phyloP scores from a whole-genome alignment of 2,888 invertebrate genomes.

The Lycaena phlaeas region DNA sequence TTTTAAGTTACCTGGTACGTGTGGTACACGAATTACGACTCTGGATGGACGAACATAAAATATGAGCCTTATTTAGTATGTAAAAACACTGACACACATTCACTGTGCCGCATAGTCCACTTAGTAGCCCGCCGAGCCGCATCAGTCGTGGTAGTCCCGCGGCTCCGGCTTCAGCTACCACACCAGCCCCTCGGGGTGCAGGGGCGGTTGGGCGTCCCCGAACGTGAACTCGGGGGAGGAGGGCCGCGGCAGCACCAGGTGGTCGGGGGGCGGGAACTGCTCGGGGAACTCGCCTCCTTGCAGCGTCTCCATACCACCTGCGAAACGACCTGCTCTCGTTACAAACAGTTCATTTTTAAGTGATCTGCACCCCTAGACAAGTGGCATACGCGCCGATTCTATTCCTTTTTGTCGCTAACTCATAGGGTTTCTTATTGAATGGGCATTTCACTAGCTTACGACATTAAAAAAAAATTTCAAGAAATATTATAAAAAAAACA shows the following conservation, averaged over 20 bases:
- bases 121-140: slow-evolving; percentile 65
- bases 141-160: slow-evolving; percentile 73
- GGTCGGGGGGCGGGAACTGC: slow-evolving; percentile 76
- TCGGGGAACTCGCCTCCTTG: slow-evolving; percentile 65
- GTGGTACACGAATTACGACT: no score
- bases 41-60: no score
- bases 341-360: no score
- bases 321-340: slow-evolving; percentile 85
- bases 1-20: no score
- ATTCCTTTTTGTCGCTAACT: not conserved
- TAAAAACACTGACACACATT: slow-evolving; percentile 23
- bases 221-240: slow-evolving; percentile 83
- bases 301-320: slow-evolving; percentile 77
- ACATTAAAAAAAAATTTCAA: no score
- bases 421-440: no score
- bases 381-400: no score
- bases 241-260: slow-evolving; percentile 79
- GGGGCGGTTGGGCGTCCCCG: slow-evolving; percentile 63
- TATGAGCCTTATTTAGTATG: no score
- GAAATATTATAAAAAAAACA: no score
- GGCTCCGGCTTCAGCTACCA: slow-evolving; percentile 75
- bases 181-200: slow-evolving; percentile 66
- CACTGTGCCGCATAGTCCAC: slow-evolving; percentile 47
- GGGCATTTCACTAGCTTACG: no score
- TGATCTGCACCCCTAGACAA: slow-evolving; percentile 13